phyloP scores from a whole-genome alignment of 2,888 invertebrate genomes.

The Ichneumon xanthorius region DNA sequence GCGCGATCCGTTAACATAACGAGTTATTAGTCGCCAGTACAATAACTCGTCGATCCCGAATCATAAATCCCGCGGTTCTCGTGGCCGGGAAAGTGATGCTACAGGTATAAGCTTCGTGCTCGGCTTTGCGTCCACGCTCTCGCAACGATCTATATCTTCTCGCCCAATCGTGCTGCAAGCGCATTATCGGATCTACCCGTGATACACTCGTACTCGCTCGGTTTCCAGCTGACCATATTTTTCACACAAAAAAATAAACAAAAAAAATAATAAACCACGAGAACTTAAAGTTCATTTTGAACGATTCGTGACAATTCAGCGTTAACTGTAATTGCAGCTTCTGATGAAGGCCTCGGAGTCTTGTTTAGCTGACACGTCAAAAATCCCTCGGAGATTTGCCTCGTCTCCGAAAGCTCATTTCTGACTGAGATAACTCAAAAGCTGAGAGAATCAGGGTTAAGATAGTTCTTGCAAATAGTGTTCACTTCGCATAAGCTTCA shows the following conservation, averaged over 20 bases:
- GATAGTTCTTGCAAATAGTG: too few species aligned
- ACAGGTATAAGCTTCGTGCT: slow-evolving; percentile 14
- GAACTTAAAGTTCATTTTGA: background rate
- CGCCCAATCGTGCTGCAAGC: slow-evolving; percentile 73
- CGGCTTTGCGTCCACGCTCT: slow-evolving; percentile 22
- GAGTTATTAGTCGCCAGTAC: slow-evolving; percentile 75
- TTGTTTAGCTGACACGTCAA: too few species aligned
- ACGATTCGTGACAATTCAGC: too few species aligned
- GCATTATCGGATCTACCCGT: slow-evolving; percentile 76
- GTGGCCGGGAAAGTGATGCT: background rate
- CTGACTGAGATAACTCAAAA: too few species aligned
- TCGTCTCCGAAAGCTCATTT: too few species aligned
- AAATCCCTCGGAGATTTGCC: too few species aligned
- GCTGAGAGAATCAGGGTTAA: too few species aligned
- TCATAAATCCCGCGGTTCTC: slow-evolving; percentile 70
- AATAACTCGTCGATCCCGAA: slow-evolving; percentile 73
- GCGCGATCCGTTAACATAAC: slow-evolving; percentile 67
- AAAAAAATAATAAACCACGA: background rate
- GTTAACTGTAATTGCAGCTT: too few species aligned
- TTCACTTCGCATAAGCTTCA: too few species aligned
- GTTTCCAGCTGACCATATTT: background rate
- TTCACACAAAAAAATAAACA: too few species aligned
- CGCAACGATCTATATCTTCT: slow-evolving; percentile 8
- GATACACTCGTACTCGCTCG: background rate
- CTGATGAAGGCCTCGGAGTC: too few species aligned